phyloP scores from a whole-genome alignment of 2,113 vertebrate species.

The Syngnathus floridae region DNA sequence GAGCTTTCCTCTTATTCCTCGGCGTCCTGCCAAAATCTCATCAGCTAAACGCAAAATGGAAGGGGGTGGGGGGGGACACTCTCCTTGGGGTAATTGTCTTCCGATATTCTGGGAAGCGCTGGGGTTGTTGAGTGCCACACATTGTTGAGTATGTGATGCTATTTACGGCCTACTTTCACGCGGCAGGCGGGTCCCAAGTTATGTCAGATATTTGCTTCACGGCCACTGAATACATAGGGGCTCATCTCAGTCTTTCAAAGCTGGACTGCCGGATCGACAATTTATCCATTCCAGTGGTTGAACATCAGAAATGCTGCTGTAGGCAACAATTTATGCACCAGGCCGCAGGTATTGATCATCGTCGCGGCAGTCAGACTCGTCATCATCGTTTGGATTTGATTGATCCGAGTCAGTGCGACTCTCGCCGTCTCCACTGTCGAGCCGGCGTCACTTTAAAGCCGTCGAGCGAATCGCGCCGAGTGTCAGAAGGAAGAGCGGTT shows the following conservation, averaged over 20 bases:
- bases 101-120: slow-evolving; percentile 29
- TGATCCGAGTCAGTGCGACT: not conserved
- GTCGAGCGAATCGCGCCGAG: slow-evolving; percentile 31
- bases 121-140: slow-evolving; percentile 12
- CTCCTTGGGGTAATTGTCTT: slow-evolving; percentile 57
- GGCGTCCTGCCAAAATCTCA: slow-evolving; percentile 50
- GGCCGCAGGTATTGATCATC: slow-evolving; percentile 14
- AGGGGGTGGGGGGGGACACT: slow-evolving; percentile 25
- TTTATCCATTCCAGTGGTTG: no score
- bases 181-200: not conserved
- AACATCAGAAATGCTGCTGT: no score
- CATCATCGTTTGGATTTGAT: slow-evolving; percentile 19
- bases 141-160: slow-evolving; percentile 18
- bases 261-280: no score
- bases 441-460: slow-evolving; percentile 25
- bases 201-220: not conserved
- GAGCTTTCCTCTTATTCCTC: slow-evolving; percentile 34
- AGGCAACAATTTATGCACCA: no score
- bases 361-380: slow-evolving; percentile 5
- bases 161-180: slow-evolving; percentile 16
- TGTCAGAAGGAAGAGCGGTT: slow-evolving; percentile 46
- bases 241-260: no score
- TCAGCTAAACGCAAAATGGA: slow-evolving; percentile 44
- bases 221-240: no score
- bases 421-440: slow-evolving; percentile 22